These are phyloP conservation scores for Platysternon megacephalum DNA, from an alignment of 2,113 vertebrate species.

Conservation along the genomic window DNA sequence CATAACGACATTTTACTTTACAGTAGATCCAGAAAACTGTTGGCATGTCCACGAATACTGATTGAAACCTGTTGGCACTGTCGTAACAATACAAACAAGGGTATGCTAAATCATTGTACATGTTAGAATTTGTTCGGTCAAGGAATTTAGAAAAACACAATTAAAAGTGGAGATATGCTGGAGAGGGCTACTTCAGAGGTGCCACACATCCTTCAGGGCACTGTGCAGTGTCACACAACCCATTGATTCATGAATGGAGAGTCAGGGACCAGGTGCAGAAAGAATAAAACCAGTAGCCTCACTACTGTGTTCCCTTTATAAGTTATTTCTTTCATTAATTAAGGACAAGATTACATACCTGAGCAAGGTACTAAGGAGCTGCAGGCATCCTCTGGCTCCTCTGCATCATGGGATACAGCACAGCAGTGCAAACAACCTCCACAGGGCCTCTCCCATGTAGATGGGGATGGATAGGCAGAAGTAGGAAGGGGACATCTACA, in stretches of 20 bases:
- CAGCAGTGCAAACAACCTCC: too few species aligned
- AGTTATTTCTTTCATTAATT: too few species aligned
- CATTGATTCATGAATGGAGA: not conserved
- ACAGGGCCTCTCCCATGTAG: too few species aligned
- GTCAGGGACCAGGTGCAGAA: not conserved
- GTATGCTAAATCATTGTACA: conserved; percentile 37
- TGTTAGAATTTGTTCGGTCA: not conserved
- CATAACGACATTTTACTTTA: conserved; percentile 4
- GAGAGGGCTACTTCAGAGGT: not conserved
- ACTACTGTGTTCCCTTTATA: too few species aligned
- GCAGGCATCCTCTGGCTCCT: too few species aligned
- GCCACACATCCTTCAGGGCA: not conserved
- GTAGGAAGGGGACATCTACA: too few species aligned
- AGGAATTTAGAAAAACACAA: not conserved
- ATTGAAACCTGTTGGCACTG: not conserved
- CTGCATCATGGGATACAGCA: too few species aligned
- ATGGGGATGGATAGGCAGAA: too few species aligned
- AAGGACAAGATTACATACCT: too few species aligned
- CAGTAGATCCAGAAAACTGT: not conserved
- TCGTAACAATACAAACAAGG: conserved; percentile 12
- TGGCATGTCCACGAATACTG: not conserved
- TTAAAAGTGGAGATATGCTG: not conserved
- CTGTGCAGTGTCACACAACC: not conserved
- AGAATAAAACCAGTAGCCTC: too few species aligned
- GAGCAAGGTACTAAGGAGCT: too few species aligned